Percentiles rank a stretch among this genome's conserved stretches.
Evolutionary conservation across 2,797 vertebrate genomes (phyloP).

Genomic region (Threskiornis aethiopicus): DNA sequence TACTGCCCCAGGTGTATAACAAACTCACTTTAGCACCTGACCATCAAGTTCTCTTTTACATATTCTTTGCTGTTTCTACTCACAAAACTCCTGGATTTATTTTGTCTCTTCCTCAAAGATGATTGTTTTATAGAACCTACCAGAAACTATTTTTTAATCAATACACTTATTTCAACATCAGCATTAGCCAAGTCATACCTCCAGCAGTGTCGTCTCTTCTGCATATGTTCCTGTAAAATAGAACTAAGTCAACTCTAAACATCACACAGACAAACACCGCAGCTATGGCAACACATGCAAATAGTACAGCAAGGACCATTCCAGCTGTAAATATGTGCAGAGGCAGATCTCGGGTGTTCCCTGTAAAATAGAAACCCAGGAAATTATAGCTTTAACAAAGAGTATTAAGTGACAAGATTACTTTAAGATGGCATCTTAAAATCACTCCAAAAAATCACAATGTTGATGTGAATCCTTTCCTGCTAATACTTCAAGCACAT

Average conservation of each 20-base stretch:
- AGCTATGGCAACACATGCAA: conserved; percentile 33
- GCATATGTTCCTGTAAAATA: conserved; percentile 71
- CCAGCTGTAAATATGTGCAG: conserved; percentile 66
- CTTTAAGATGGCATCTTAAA: not conserved
- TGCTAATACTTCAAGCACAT: not conserved
- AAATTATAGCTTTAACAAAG: not conserved
- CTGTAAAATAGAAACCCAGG: conserved; percentile 15
- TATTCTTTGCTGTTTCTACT: not conserved
- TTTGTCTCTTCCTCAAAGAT: not conserved
- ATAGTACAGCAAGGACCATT: conserved; percentile 49
- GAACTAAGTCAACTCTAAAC: conserved; percentile 75
- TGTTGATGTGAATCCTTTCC: not conserved
- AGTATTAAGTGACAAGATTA: not conserved
- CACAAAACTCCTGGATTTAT: not conserved
- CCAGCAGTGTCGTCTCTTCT: conserved; percentile 75
- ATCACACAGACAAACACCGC: conserved; percentile 39
- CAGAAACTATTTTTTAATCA: not conserved
- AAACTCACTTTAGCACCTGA: not conserved
- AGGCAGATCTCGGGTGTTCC: conserved; percentile 61
- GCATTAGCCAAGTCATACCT: conserved; percentile 66
- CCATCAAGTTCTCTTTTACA: not conserved
- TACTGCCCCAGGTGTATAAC: not conserved
- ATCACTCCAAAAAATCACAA: not conserved
- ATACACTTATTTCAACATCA: not conserved
- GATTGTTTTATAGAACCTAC: not conserved